Evolutionary conservation across 2,113 vertebrate genomes (phyloP), one percentile per base, ranked within the genome.

Genomic region (Tragelaphus imberbis): DNA sequence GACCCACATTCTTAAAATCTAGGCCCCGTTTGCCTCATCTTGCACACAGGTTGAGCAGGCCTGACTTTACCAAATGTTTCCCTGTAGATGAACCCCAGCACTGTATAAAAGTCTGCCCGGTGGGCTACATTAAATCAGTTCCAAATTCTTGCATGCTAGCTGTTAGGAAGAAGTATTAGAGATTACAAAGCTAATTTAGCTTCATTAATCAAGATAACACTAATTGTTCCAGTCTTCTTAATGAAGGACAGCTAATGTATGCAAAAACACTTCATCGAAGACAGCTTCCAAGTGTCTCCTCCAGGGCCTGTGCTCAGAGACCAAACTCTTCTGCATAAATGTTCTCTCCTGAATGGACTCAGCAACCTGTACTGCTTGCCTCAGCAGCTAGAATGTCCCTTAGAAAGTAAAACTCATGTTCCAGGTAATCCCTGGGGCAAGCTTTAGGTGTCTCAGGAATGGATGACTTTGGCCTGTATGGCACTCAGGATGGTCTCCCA

Each of bases 161-260:
- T 51, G 84, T 81, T 89, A 77, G 53, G 40, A 85, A 87, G 80
- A 47, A 33, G n/a, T 55, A 56, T 40, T 84, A 51, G 59, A 79
- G 19, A 92, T 75, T 81, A 82, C 88, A 81, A 61, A 97, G 91
- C 59, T 94, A 91, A 97, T 94, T 91, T 82, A 49, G 55, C 77
- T 82, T 91, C 91, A 94, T 93, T 95, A 94, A 95, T 95, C 97
- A 97, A 89, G 81, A 94, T 81, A 90, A 56, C 12, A 36, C 51
- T 82, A 94, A 97, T 91, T 93, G 96, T 36, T 68, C 86, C 88
- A 61, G 28, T 94, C 86, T 84, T 84, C 84, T 77, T 94, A 92
- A 88, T 59, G 90, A 95, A 97, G 61, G 80, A 47, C 23, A 14
- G 27, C 27, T 61, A 85, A 96, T 71, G 44, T 68, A 23, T 44